Evolutionary conservation across 2,797 vertebrate species (phyloP), one percentile per base, ranked within the genome.

Genomic region (Cygnus olor): DNA sequence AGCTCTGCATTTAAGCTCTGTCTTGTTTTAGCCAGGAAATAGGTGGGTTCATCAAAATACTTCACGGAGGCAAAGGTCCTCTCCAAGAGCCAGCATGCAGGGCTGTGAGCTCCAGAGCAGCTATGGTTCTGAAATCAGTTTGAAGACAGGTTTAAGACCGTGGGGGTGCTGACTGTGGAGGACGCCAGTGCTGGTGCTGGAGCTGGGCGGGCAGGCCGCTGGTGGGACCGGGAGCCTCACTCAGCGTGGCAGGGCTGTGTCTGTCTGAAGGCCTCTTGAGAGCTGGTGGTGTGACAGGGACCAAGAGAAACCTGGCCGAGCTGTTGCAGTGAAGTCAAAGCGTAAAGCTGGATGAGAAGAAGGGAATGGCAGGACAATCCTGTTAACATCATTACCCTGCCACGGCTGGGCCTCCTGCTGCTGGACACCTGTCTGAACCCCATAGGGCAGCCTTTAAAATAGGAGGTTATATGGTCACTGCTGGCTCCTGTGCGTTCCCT

Each of bases 391-490:
- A 54, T 54, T 54, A 17, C 53, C 21, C 27, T 30, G 53, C 8
- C 53, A 54, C 3, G 15, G 53, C 68, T 58, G 64, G 45, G 80
- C 2, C 25, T 85, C 51, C 57, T 79, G 4, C 0, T 64, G 24
- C 30, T 7, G 6, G 6, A n/a, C 0, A 0, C 32, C 74, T 61
- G 14, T 40, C 71, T 2, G 1, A 73, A 85, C 40, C 8, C 44
- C 24, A 3, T 9, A 30, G 65, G 28, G 34, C 32, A 65, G 34
- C 56, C 63, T 87, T 79, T 79, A 28, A 73, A 81, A 70, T 66
- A 27, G 34, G 38, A 11, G 1, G 6, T 36, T 8, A 2, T 40
- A 57, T 1, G 32, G 25, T 36, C 20, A 36, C 44, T 12, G 57
- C 8, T 36, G 17, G 45, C 60, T 38, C 13, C 34, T 38, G 14